phyloP scores from a whole-genome alignment of 2,797 vertebrate genomes.

The Chaetophractus vellerosus region DNA sequence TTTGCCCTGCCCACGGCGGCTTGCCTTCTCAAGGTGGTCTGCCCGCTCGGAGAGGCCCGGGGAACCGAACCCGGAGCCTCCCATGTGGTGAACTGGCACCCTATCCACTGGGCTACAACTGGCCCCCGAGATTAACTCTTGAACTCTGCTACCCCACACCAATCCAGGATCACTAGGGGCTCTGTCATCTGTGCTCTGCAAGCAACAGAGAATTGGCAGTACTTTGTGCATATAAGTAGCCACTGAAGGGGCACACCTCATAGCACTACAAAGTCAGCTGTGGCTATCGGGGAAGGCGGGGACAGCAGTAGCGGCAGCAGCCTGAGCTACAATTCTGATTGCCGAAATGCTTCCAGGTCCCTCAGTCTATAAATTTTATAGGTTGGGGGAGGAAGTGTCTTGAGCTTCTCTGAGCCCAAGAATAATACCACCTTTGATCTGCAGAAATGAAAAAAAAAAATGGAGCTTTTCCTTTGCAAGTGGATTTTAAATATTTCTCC shows the following conservation, averaged over 20 bases:
- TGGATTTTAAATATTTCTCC: constrained; percentile 85
- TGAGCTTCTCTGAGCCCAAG: constrained; percentile 68
- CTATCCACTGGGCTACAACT: no score
- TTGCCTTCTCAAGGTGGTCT: no score
- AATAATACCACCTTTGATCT: constrained; percentile 83
- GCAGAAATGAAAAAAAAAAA: constrained; percentile 81
- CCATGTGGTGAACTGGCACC: no score
- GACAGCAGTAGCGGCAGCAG: not conserved
- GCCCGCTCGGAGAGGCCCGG: no score
- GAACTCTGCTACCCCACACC: not conserved
- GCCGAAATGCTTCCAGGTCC: constrained; percentile 46
- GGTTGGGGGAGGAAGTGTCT: not conserved
- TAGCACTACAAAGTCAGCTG: not conserved
- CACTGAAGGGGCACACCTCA: not conserved
- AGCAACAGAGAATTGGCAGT: not conserved
- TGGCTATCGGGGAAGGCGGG: not conserved
- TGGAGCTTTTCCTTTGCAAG: constrained; percentile 77
- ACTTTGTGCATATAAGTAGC: not conserved
- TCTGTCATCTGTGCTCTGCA: not conserved
- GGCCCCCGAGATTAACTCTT: constrained; percentile 33
- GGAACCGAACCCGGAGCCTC: no score
- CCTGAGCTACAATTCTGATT: not conserved
- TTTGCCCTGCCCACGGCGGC: no score
- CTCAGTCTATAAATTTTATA: constrained; percentile 62
- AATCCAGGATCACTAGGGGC: not conserved